These are phyloP conservation scores for Galagoides demidoff DNA, from an alignment of 2,797 vertebrate genomes.

Conservation along the genomic window DNA sequence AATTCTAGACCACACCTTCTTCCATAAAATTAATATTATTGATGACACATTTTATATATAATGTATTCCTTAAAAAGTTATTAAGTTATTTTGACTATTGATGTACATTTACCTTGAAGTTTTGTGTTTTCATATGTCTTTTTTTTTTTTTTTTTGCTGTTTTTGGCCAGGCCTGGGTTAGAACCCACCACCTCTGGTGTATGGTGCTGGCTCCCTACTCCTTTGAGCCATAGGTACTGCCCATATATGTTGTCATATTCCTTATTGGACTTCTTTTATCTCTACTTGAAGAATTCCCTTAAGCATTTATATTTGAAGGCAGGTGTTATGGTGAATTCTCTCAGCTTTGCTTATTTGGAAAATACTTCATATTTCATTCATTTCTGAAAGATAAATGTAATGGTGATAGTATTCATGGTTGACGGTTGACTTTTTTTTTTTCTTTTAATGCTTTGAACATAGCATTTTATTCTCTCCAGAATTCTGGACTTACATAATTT, in stretches of 20 bases:
- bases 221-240: no score
- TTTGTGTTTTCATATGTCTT: not conserved
- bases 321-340: not conserved
- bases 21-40: not conserved
- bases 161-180: no score
- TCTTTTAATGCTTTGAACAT: not conserved
- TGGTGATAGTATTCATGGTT: not conserved
- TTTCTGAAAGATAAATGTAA: not conserved
- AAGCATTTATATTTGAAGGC: not conserved
- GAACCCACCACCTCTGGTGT: no score
- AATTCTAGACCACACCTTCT: not conserved
- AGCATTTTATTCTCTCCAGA: not conserved
- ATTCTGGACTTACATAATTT: no score
- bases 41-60: not conserved
- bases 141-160: no score
- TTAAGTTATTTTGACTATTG: not conserved
- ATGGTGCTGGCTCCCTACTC: no score
- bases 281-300: not conserved
- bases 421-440: not conserved
- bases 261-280: not conserved
- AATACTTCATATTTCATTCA: not conserved
- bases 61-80: not conserved
- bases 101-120: not conserved
- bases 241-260: not conserved
- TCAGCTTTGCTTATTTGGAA: not conserved